Percentiles rank a stretch among this genome's conserved stretches.
Conservation (phyloP, 1,140 invertebrate genomes). For the Diorhabda carinulata region DNA sequence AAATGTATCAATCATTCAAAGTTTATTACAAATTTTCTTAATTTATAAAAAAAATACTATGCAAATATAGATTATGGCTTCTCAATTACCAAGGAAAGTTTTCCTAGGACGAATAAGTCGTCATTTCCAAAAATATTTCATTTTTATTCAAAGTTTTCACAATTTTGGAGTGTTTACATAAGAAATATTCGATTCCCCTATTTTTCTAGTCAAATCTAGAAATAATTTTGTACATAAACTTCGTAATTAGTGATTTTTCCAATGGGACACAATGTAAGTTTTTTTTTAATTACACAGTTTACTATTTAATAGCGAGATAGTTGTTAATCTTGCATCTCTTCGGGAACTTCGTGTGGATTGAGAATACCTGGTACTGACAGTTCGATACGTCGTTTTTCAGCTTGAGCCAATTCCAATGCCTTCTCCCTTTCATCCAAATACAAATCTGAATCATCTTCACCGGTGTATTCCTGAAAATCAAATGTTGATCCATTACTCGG, state of each 20-base stretch:
- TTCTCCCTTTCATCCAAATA: conserved; percentile 94
- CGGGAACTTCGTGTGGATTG: conserved; percentile 94
- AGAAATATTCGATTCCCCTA: no score
- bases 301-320: conserved; percentile 9
- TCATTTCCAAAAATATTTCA: no score
- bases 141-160: no score
- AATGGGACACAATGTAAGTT: conserved; percentile 4
- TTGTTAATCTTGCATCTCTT: conserved; percentile 94
- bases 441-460: conserved; percentile 95
- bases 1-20: no score
- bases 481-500: no score
- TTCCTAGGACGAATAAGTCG: no score
- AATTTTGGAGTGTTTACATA: no score
- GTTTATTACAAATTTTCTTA: no score
- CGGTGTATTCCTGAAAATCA: conserved; percentile 85
- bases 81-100: no score
- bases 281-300: conserved; percentile 24
- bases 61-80: no score
- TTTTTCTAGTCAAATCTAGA: neutral
- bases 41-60: no score
- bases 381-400: conserved; percentile 89
- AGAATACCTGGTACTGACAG: conserved; percentile 94
- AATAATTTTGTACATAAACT: neutral
- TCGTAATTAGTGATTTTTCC: neutral
- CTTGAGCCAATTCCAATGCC: conserved; percentile 81